Evolutionary conservation across 2,888 invertebrate species (phyloP).

Genomic region (Plebejus anna): DNA sequence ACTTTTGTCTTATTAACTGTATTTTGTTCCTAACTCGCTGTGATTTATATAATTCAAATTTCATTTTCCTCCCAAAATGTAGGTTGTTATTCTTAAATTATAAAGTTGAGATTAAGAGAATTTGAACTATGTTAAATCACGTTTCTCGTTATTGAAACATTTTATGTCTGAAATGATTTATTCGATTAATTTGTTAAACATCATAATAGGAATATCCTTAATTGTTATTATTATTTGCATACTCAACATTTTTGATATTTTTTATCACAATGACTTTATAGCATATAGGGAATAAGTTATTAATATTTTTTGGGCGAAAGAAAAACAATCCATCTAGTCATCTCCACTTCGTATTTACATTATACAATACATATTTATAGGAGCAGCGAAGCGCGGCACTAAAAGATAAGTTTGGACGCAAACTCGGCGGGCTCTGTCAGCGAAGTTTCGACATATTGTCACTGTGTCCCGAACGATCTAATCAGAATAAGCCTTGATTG

Average conservation of each 20-base stretch:
- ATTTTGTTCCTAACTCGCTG: neutral
- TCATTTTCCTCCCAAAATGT: neutral
- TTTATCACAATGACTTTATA: neutral
- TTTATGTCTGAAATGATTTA: neutral
- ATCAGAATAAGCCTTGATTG: constrained; percentile 28
- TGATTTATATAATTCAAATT: constrained; percentile 14
- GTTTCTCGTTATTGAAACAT: neutral
- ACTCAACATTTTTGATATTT: too few relatives aligned
- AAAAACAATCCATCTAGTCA: neutral
- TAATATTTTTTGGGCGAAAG: neutral
- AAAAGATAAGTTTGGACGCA: constrained; percentile 31
- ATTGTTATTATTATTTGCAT: too few relatives aligned
- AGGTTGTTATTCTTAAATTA: constrained; percentile 8
- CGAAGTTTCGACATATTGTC: constrained; percentile 28
- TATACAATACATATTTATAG: neutral
- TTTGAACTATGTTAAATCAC: neutral
- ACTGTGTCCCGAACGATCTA: constrained; percentile 14
- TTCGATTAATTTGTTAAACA: neutral
- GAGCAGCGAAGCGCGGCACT: neutral
- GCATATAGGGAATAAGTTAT: neutral
- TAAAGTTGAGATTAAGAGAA: neutral
- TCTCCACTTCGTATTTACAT: neutral
- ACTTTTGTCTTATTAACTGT: constrained; percentile 36
- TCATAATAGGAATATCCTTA: too few relatives aligned
- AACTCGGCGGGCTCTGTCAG: constrained; percentile 29